These are phyloP conservation scores for Atta colombica DNA, from an alignment of 1,140 invertebrate species.

Conservation along the genomic window DNA sequence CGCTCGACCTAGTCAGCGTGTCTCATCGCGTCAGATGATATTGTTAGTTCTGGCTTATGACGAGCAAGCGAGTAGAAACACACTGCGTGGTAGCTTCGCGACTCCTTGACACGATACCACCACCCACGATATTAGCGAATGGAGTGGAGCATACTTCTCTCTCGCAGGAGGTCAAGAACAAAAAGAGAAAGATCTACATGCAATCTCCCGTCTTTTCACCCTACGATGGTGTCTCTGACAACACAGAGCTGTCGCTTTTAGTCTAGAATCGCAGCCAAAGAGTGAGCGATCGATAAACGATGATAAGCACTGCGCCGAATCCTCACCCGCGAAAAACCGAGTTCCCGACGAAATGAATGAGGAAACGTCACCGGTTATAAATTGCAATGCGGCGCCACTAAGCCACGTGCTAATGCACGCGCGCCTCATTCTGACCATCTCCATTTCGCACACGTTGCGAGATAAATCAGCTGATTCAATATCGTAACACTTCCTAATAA, in stretches of 20 bases:
- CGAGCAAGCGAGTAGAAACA: conserved; percentile 21
- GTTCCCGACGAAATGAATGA: conserved; percentile 14
- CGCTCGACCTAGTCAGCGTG: background rate
- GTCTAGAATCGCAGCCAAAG: conserved; percentile 33
- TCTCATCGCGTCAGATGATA: conserved; percentile 2
- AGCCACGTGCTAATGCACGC: conserved; percentile 34
- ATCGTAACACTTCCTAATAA: background rate
- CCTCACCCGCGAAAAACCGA: conserved; percentile 8
- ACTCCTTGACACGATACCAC: conserved; percentile 70
- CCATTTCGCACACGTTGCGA: conserved; percentile 20
- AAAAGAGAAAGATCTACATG: conserved; percentile 33
- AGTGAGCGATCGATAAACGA: conserved; percentile 58
- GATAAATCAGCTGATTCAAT: conserved; percentile 34
- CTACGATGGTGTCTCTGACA: background rate
- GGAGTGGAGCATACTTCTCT: conserved; percentile 58
- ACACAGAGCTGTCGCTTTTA: conserved; percentile 2
- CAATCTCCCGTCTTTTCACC: conserved; percentile 16
- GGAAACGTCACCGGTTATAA: conserved; percentile 28
- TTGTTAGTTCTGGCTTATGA: conserved; percentile 51
- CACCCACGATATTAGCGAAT: conserved; percentile 64
- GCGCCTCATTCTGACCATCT: background rate
- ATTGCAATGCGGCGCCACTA: background rate
- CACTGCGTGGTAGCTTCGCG: conserved; percentile 35
- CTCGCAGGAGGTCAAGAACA: conserved; percentile 52
- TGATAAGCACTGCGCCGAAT: conserved; percentile 26